Evolutionary conservation across 2,888 invertebrate genomes (phyloP).

Genomic region (Stegana nigrithorax): DNA sequence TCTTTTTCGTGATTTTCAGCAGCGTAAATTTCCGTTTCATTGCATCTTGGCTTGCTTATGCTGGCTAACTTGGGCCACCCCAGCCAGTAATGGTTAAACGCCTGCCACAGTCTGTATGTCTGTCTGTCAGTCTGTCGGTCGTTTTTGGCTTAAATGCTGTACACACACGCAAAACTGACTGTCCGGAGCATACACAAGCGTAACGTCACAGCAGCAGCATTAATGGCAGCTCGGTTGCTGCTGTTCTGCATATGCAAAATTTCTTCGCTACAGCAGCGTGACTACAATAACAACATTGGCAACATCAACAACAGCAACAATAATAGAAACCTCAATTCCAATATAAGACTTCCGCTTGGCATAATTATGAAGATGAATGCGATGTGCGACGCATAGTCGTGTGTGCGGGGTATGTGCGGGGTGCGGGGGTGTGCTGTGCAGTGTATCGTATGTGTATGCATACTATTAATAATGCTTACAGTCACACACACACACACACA

Average conservation of each 20-base stretch:
- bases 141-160: too few relatives aligned
- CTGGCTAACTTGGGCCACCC: too few relatives aligned
- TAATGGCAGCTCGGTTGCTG: too few relatives aligned
- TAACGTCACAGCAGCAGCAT: constrained; percentile 29
- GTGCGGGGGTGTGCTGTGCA: constrained; percentile 3
- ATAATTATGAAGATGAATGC: constrained; percentile 60
- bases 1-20: constrained; percentile 13
- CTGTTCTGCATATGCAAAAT: constrained; percentile 52
- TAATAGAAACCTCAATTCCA: background rate
- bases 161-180: too few relatives aligned
- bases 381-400: constrained; percentile 44
- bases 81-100: too few relatives aligned
- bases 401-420: constrained; percentile 18
- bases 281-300: too few relatives aligned
- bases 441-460: constrained; percentile 33
- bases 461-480: constrained; percentile 59
- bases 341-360: constrained; percentile 14
- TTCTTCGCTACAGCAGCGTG: constrained; percentile 29
- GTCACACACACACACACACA: constrained; percentile 40
- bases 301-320: too few relatives aligned
- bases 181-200: background rate
- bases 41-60: too few relatives aligned
- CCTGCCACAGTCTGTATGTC: too few relatives aligned
- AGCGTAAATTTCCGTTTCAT: constrained; percentile 51
- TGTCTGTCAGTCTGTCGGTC: too few relatives aligned